Evolutionary conservation across 1,140 invertebrate species (phyloP), one percentile per base, ranked within the genome.

Genomic region (Drosophila murphyi): DNA sequence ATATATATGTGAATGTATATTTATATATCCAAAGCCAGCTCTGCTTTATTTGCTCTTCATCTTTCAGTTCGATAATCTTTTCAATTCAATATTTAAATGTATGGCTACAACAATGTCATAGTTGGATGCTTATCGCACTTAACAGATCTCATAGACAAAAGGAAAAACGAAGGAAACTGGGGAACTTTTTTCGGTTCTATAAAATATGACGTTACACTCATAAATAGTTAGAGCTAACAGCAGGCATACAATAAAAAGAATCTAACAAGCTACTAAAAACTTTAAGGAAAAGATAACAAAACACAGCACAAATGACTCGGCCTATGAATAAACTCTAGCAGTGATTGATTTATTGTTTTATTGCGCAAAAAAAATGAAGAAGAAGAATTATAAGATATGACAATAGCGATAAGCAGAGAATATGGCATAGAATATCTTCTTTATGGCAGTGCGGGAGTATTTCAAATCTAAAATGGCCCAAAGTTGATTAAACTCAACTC

Each of bases 341-440:
- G 51, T 89, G 83, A 88, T 88, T 88, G 83, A 88, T 88, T 88
- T 88, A 88, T 88, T 85, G 85, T 78, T 88, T 89, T 88, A 88
- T 88, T 83, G 63, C 67, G 85, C 70, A 29, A 80, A 83, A 80
- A 74, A 50, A 48, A 54, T 43, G 12, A 47, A 51, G 10, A 55
- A 71, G 29, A 37, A 72, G 65, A 72, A 77, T 65, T 54, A 70
- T 29, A 78, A 43, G 57, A 73, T 68, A 82, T 82, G 72, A 88
- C 77, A 80, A 88, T 67, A 47, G 29, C 80, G 71, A 88, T 83
- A 83, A 80, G 80, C 73, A 71, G 68, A 52, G 77, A 80, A 75
- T 70, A 72, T 69, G 62, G 47, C 67, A 59, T 39, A 32, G 28
- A 67, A 72, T 54, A 60, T 39, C 32, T 63, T 12, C 48, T 55